Evolutionary conservation across 2,113 vertebrate species (phyloP), one percentile per base, ranked within the genome.

Genomic region (Bolborhynchus lineola): DNA sequence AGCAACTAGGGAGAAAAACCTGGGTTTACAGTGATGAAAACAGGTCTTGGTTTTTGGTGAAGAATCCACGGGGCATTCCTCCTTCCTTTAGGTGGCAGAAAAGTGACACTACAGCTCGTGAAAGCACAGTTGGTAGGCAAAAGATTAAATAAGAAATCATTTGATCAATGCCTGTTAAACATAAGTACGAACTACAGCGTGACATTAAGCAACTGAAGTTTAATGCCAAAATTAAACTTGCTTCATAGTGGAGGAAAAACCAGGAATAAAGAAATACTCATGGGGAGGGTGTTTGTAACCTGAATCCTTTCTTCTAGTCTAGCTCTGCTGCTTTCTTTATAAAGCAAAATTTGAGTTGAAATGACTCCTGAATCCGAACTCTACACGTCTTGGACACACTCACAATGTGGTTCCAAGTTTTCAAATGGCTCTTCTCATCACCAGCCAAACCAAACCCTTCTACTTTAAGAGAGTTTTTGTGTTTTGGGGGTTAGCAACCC

Each of bases 71-170:
- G 85, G 82, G 76, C 37, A 49, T 53, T 57, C 1, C 64, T 96
- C 49, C 83, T 75, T 93, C 89, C 96, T 93, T 92, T 78, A 92
- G 95, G 93, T 86, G 91, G 92, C 95, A 95, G 91, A 50, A 93
- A 94, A 82, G 94, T 74, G 77, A 95, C 89, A 18, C 42, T 89
- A 16, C 26, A 31, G 50, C 4, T 29, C 39, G 35, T 6, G 8
- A 2, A 16, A 78, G 55, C 62, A 80, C 55, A n/a, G 47, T 2
- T 47, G 69, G 68, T 2, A 77, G 11, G 74, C 47, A 70, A 53
- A 50, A 50, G 39, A 71, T 79, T 19, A 91, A 93, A 31, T 6
- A 39, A 80, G 69, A 64, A 93, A 80, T 60, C 11, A 83, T 77
- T 75, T 74, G 7, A 81, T 71, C 52, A 9, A 52, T 0, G 10